Conservation (phyloP, 2,113 vertebrate species). For the Formicarius rufipectus region DNA sequence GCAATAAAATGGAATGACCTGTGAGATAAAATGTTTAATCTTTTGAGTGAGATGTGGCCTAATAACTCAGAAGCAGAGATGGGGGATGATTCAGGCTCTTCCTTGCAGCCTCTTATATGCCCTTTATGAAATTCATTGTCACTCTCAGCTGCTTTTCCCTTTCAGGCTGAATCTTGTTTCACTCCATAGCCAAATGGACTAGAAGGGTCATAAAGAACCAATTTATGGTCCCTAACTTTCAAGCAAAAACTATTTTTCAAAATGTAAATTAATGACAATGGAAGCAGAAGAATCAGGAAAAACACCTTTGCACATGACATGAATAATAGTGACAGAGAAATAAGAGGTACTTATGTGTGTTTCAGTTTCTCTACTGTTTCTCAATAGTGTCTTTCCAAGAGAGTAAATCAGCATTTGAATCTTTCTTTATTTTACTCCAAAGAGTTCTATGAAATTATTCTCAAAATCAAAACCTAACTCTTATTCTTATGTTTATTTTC, state of each 20-base stretch:
- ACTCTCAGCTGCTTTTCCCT: slow-evolving; percentile 43
- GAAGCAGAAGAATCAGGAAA: not conserved
- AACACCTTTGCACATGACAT: not conserved
- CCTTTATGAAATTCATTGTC: slow-evolving; percentile 51
- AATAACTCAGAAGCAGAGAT: slow-evolving; percentile 46
- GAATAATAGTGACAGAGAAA: slow-evolving; percentile 9
- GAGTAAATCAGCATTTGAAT: not conserved
- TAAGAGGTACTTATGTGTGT: not conserved
- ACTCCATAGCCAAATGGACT: slow-evolving; percentile 30
- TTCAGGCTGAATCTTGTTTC: slow-evolving; percentile 40
- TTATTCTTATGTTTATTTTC: not conserved
- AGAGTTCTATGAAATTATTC: not conserved
- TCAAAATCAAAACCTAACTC: not conserved
- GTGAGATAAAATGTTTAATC: slow-evolving; percentile 66
- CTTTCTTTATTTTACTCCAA: not conserved
- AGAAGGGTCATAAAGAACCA: slow-evolving; percentile 36
- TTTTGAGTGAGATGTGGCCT: slow-evolving; percentile 69
- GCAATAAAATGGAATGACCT: slow-evolving; percentile 59
- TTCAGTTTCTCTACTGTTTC: not conserved
- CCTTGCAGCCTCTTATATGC: not conserved
- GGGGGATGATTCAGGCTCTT: slow-evolving; percentile 15
- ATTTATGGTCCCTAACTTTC: slow-evolving; percentile 32
- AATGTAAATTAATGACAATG: slow-evolving; percentile 17
- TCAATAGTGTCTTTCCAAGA: not conserved
- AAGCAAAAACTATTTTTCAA: slow-evolving; percentile 49